Evolutionary conservation across 2,888 invertebrate genomes (phyloP).

Genomic region (Willowsia nigromaculata): DNA sequence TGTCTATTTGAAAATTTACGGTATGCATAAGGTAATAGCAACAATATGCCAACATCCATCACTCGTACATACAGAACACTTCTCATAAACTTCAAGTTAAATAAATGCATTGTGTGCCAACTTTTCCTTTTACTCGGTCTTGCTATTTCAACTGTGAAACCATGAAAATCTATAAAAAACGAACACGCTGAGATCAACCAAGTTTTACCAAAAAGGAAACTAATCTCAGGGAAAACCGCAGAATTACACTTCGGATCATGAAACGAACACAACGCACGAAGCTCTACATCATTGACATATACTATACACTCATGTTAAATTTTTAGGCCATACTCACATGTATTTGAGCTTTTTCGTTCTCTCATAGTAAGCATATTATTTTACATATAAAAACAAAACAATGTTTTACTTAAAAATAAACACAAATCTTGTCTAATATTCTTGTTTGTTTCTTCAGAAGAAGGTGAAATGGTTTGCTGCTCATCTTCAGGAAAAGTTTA

Average conservation of each 20-base stretch:
- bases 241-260: constrained; percentile 63
- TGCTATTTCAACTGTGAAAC: constrained; percentile 9
- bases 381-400: no score
- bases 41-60: constrained; percentile 68
- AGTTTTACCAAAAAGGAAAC: constrained; percentile 31
- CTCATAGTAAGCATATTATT: no score
- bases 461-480: not conserved
- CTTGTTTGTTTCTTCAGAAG: not conserved
- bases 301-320: no score
- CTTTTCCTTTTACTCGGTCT: constrained; percentile 11
- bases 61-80: constrained; percentile 41
- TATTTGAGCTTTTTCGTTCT: no score
- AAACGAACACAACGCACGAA: not conserved
- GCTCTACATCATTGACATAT: not conserved
- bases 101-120: constrained; percentile 56
- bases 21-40: constrained; percentile 28
- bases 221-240: constrained; percentile 60
- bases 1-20: no score
- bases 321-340: no score
- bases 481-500: constrained; percentile 9
- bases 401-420: no score
- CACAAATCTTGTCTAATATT: no score
- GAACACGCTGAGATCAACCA: constrained; percentile 38
- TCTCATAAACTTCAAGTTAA: constrained; percentile 62
- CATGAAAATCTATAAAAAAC: constrained; percentile 7